phyloP scores from a whole-genome alignment of 2,113 vertebrate species.

The Empidonax traillii region DNA sequence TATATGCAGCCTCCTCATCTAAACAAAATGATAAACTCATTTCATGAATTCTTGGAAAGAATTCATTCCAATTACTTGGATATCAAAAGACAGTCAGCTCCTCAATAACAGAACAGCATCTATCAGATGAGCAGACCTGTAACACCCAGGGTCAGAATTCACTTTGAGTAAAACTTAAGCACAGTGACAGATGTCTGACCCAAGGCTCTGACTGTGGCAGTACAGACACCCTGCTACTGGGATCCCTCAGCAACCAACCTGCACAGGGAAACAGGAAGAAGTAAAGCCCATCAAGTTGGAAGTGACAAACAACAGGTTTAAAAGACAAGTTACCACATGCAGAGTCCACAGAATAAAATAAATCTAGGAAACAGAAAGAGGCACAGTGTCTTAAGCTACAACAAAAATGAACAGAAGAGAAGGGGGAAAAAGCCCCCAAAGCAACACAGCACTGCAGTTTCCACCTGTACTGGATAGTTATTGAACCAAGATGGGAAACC shows the following conservation, averaged over 20 bases:
- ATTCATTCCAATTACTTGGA: neutral
- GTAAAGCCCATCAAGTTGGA: neutral
- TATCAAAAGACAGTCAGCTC: neutral
- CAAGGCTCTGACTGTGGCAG: neutral
- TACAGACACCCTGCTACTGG: neutral
- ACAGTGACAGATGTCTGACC: neutral
- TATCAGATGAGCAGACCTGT: neutral
- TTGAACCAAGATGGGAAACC: neutral
- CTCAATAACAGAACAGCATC: neutral
- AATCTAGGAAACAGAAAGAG: neutral
- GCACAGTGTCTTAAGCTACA: neutral
- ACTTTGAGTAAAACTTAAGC: neutral
- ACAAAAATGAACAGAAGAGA: neutral
- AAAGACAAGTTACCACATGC: neutral
- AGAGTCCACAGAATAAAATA: neutral
- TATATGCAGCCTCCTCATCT: neutral
- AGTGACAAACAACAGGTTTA: neutral
- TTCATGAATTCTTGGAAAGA: neutral
- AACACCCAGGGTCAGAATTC: neutral
- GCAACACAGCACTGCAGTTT: neutral
- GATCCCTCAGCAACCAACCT: neutral
- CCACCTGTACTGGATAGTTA: neutral
- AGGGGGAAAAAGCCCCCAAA: neutral
- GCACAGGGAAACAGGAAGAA: neutral
- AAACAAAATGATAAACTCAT: neutral